phyloP scores from a whole-genome alignment of 2,113 vertebrate species.

The Cephalopterus ornatus region DNA sequence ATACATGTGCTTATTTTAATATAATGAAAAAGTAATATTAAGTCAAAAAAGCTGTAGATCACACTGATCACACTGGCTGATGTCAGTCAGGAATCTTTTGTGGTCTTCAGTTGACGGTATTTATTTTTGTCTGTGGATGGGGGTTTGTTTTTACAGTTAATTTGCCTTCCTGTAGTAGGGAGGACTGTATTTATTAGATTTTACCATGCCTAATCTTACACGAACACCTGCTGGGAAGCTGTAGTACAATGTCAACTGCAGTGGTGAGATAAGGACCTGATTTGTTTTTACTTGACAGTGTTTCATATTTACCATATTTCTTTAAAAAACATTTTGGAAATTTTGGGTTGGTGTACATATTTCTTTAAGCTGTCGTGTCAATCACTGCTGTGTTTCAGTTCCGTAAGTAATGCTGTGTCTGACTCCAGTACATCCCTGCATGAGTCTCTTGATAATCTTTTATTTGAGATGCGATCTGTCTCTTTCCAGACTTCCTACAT shows the following conservation, averaged over 20 bases:
- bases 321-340: slow-evolving; percentile 12
- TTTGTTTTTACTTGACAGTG: slow-evolving; percentile 30
- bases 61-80: background rate
- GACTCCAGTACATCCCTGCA: background rate
- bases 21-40: background rate
- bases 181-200: background rate
- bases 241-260: background rate
- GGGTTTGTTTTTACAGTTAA: slow-evolving; percentile 27
- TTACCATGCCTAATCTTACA: slow-evolving; percentile 17
- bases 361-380: slow-evolving; percentile 14
- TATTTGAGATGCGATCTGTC: background rate
- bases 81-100: background rate
- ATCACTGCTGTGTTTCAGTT: background rate
- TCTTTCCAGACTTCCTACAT: background rate
- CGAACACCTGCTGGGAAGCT: slow-evolving; percentile 20
- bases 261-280: background rate
- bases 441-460: background rate
- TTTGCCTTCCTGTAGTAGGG: background rate
- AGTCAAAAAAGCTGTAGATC: background rate
- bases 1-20: slow-evolving; percentile 23
- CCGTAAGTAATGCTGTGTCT: background rate
- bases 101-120: background rate
- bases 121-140: slow-evolving; percentile 9
- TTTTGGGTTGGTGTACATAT: background rate
- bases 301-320: slow-evolving; percentile 29